Evolutionary conservation across 2,113 vertebrate genomes (phyloP).

Genomic region (Mystacornis crossleyi): DNA sequence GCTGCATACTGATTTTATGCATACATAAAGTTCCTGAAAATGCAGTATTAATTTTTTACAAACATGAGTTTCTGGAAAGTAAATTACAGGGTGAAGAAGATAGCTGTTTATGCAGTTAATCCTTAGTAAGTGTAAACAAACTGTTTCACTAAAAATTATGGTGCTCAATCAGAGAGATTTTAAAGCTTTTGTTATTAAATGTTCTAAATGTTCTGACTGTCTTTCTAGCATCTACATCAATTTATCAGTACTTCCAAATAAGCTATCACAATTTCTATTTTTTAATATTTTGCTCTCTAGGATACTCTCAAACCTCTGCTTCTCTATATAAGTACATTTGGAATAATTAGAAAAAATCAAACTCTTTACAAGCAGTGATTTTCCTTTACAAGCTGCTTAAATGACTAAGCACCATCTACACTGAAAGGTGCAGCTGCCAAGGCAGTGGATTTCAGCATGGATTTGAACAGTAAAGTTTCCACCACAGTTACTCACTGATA

Average conservation of each 20-base stretch:
- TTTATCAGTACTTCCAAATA: not conserved
- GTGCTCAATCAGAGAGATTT: not conserved
- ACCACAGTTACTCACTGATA: constrained; percentile 54
- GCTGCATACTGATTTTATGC: not conserved
- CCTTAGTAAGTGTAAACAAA: not conserved
- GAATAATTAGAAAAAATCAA: not conserved
- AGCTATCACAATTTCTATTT: not conserved
- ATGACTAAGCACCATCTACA: not conserved
- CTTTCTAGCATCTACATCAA: not conserved
- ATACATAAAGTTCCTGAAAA: not conserved
- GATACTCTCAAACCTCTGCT: not conserved
- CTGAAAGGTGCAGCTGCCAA: not conserved
- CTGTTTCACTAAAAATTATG: not conserved
- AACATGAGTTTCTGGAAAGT: not conserved
- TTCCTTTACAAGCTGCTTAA: not conserved
- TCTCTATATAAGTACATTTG: not conserved
- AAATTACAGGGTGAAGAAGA: not conserved
- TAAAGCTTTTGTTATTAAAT: not conserved
- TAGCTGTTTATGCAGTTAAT: not conserved
- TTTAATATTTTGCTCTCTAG: not conserved
- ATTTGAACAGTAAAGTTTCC: not conserved
- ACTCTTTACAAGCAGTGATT: not conserved
- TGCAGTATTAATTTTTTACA: not conserved
- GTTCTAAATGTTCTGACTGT: not conserved
- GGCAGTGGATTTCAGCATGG: not conserved